A percentile compares a stretch with the other conserved stretches of the same genome.
phyloP scores from a whole-genome alignment of 1,140 invertebrate genomes.

The Notospermus geniculatus region DNA sequence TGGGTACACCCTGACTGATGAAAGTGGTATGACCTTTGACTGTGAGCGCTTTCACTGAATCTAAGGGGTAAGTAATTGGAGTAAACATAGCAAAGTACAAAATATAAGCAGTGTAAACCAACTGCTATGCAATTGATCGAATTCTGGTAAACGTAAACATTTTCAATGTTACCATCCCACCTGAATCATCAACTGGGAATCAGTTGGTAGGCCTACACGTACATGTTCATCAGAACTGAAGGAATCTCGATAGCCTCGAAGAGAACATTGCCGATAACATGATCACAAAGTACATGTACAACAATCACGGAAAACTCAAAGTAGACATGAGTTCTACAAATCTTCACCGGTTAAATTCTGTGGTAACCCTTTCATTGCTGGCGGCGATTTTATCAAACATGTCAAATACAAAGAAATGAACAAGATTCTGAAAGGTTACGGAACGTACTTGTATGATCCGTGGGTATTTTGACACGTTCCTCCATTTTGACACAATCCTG shows the following conservation, averaged over 20 bases:
- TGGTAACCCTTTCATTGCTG: too few species aligned
- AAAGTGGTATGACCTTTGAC: too few species aligned
- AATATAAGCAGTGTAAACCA: neutral
- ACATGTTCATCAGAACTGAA: neutral
- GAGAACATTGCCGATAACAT: neutral
- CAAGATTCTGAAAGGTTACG: neutral
- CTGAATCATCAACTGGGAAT: neutral
- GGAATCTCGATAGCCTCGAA: neutral
- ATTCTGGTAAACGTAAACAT: neutral
- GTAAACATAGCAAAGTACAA: too few species aligned
- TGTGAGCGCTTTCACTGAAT: too few species aligned
- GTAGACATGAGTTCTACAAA: neutral
- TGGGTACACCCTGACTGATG: too few species aligned
- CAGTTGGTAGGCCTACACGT: neutral
- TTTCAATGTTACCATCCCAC: neutral
- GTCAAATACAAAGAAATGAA: neutral
- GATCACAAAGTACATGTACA: neutral
- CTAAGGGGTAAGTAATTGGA: too few species aligned
- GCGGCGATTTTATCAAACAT: constrained; percentile 26
- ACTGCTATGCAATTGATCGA: neutral
- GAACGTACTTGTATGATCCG: constrained; percentile 79
- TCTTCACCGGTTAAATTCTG: constrained; percentile 61
- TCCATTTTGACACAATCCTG: constrained; percentile 85
- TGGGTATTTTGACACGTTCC: constrained; percentile 77
- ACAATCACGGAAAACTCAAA: neutral